Percentiles rank a stretch among this genome's conserved stretches.
These are phyloP conservation scores for Chloroclysta siterata DNA, from an alignment of 2,888 invertebrate genomes.

Conservation along the genomic window DNA sequence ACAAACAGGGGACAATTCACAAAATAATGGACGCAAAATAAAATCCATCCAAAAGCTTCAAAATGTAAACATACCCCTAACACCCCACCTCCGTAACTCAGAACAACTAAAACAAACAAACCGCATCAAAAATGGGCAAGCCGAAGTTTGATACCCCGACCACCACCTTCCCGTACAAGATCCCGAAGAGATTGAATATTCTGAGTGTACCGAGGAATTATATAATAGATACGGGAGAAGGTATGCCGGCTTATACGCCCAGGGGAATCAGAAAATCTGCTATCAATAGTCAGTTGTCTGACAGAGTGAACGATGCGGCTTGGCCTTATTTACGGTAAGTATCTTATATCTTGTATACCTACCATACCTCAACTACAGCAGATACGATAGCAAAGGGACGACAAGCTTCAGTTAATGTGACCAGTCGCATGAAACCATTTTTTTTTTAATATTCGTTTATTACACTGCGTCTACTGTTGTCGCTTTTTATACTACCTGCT, in stretches of 20 bases:
- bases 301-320: conserved; percentile 66
- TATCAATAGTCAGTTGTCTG: conserved; percentile 50
- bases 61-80: conserved; percentile 36
- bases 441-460: too few relatives aligned
- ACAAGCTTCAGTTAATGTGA: too few relatives aligned
- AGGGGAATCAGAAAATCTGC: conserved; percentile 66
- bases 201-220: conserved; percentile 62
- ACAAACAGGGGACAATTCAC: conserved; percentile 25
- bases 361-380: too few relatives aligned
- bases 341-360: conserved; percentile 2
- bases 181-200: conserved; percentile 59
- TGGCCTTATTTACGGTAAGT: conserved; percentile 72
- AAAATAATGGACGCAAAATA: conserved; percentile 46
- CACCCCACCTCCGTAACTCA: conserved; percentile 47
- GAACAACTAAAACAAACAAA: conserved; percentile 49
- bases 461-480: too few relatives aligned
- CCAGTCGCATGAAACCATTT: too few relatives aligned
- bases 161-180: conserved; percentile 62
- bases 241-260: conserved; percentile 60
- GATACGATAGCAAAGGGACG: too few relatives aligned
- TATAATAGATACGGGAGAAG: conserved; percentile 56
- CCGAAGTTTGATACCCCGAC: conserved; percentile 63
- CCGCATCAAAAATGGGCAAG: conserved; percentile 55
- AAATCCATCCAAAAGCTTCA: conserved; percentile 16
- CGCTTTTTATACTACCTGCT: too few relatives aligned